Conservation (phyloP, 2,113 vertebrate species). For the Nibea coibor region DNA sequence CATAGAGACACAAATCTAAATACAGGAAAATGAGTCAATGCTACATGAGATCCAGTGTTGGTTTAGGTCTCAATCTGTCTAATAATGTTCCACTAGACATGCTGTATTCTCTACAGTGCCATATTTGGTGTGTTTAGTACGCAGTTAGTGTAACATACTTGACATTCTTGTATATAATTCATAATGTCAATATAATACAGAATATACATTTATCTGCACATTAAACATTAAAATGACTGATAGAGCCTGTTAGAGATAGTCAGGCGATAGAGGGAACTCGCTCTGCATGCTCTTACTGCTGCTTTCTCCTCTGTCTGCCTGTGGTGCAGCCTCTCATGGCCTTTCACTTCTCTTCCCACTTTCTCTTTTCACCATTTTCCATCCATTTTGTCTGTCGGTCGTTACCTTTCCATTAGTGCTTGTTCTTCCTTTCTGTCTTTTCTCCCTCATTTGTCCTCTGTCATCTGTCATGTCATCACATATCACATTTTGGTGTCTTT, state of each 20-base stretch:
- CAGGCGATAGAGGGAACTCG: background rate
- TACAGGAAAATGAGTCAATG: too few species aligned
- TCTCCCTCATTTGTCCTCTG: conserved; percentile 1
- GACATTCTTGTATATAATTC: too few species aligned
- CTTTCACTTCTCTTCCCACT: conserved; percentile 79
- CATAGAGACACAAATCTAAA: too few species aligned
- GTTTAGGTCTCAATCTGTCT: too few species aligned
- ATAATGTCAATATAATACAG: background rate
- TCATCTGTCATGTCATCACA: conserved; percentile 11
- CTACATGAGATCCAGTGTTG: too few species aligned
- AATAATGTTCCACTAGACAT: too few species aligned
- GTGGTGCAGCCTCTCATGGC: conserved; percentile 77
- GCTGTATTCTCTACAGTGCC: too few species aligned
- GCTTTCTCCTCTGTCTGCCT: conserved; percentile 53
- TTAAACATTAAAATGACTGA: background rate
- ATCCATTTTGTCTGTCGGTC: conserved; percentile 54
- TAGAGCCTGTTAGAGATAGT: background rate
- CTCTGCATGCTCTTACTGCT: conserved; percentile 32
- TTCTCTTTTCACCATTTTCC: conserved; percentile 75
- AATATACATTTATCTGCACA: background rate
- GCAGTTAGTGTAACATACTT: too few species aligned
- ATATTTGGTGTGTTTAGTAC: too few species aligned
- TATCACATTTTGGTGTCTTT: conserved; percentile 35
- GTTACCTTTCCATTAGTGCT: conserved; percentile 17
- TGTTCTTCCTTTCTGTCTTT: conserved; percentile 25